phyloP scores from a whole-genome alignment of 2,113 vertebrate genomes.

The Vulpes ferrilata region DNA sequence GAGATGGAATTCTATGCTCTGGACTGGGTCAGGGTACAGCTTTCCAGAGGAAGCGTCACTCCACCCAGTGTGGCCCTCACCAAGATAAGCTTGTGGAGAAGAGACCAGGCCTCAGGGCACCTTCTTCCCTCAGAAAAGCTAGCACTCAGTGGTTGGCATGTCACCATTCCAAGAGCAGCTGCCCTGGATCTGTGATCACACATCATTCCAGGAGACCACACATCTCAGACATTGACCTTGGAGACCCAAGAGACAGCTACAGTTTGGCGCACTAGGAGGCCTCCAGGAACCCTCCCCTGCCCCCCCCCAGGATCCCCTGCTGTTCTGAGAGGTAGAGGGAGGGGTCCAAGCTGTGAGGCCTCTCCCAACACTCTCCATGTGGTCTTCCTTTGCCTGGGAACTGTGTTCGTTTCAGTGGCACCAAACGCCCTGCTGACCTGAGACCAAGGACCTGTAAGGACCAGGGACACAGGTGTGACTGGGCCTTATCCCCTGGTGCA shows the following conservation, averaged over 20 bases:
- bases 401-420: accelerated
- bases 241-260: accelerated
- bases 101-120: neutral
- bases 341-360: neutral
- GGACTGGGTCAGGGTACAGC: accelerated
- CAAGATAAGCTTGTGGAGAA: neutral
- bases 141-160: accelerated
- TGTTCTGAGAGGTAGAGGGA: neutral
- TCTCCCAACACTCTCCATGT: neutral
- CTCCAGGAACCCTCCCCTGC: neutral
- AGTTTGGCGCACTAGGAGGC: neutral
- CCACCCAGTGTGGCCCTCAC: accelerated
- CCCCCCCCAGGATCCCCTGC: neutral
- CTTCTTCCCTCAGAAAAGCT: neutral
- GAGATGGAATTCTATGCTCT: accelerated
- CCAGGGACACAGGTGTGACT: neutral
- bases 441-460: neutral
- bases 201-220: accelerated
- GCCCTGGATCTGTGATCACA: neutral
- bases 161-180: neutral
- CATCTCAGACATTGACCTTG: accelerated
- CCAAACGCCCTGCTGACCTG: neutral
- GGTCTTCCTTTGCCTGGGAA: accelerated
- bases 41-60: neutral
- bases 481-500: neutral